phyloP scores from a whole-genome alignment of 2,888 invertebrate genomes.

The Cabera pusaria region DNA sequence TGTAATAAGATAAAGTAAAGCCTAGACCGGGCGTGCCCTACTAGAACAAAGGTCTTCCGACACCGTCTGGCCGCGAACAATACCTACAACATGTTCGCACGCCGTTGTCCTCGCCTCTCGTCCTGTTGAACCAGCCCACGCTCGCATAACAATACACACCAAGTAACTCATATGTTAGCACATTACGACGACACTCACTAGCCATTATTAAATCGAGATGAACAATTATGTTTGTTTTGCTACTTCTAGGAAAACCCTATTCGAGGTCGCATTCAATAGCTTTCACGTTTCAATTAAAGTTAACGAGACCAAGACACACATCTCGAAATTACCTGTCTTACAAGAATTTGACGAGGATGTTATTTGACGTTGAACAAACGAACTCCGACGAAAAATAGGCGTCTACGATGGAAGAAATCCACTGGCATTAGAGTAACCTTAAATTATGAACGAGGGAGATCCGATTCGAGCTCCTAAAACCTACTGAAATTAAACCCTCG shows the following conservation, averaged over 20 bases:
- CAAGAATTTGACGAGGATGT: constrained; percentile 18
- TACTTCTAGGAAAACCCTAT: background rate
- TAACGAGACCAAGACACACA: constrained; percentile 9
- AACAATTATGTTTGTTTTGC: background rate
- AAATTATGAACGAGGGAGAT: constrained; percentile 19
- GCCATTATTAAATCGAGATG: constrained; percentile 1
- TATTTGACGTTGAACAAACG: constrained; percentile 20
- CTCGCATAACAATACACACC: constrained; percentile 28
- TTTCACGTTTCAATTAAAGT: constrained; percentile 15
- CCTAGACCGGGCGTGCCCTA: constrained; percentile 49
- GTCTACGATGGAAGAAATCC: constrained; percentile 6
- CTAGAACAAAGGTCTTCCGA: constrained; percentile 72
- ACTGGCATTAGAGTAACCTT: constrained; percentile 1
- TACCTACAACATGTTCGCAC: constrained; percentile 46
- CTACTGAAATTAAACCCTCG: constrained; percentile 45
- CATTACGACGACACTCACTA: constrained; percentile 1
- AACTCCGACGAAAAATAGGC: constrained; percentile 9
- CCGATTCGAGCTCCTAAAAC: constrained; percentile 30
- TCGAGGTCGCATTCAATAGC: background rate
- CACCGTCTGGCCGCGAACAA: constrained; percentile 55
- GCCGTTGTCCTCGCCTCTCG: constrained; percentile 46
- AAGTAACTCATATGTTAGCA: constrained; percentile 17
- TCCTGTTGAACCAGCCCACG: constrained; percentile 41
- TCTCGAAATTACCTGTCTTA: constrained; percentile 18
- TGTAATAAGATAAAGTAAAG: constrained; percentile 75